Conservation (phyloP, 2,113 vertebrate species). For the Amazona guildingii region DNA sequence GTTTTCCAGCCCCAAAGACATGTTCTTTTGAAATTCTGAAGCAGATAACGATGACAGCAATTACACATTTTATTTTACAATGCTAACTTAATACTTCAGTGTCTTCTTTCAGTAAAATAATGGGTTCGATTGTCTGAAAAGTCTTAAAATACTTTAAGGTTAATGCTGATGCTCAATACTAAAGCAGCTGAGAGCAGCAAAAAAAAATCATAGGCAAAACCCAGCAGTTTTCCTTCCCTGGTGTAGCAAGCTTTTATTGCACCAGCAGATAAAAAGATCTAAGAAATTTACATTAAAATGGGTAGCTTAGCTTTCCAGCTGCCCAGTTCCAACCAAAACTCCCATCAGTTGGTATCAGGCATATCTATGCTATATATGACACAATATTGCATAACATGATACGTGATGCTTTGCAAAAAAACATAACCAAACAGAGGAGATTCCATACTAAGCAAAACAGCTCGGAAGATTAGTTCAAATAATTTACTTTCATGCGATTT, state of each 20-base stretch:
- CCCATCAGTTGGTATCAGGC: not conserved
- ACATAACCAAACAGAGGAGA: accelerated
- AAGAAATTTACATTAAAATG: not conserved
- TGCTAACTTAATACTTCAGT: not conserved
- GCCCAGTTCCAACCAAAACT: not conserved
- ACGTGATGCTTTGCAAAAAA: not conserved
- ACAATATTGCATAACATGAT: not conserved
- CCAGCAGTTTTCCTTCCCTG: not conserved
- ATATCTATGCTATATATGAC: not conserved
- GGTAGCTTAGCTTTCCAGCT: not conserved
- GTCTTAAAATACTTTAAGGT: not conserved
- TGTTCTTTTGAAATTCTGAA: not conserved
- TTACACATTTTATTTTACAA: not conserved
- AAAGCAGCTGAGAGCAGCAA: not conserved
- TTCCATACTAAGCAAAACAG: not conserved
- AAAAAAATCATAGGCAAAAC: not conserved
- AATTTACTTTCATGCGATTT: not conserved
- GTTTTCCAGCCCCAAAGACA: not conserved
- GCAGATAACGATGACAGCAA: not conserved
- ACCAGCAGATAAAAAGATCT: not conserved
- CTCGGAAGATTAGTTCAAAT: not conserved
- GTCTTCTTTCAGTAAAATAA: conserved; percentile 20
- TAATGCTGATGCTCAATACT: not conserved
- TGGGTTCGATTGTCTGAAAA: not conserved
- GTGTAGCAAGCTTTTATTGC: not conserved